Percentiles rank a stretch among this genome's conserved stretches.
Evolutionary conservation across 2,888 invertebrate species (phyloP).

Genomic region (Brachyptera putata): DNA sequence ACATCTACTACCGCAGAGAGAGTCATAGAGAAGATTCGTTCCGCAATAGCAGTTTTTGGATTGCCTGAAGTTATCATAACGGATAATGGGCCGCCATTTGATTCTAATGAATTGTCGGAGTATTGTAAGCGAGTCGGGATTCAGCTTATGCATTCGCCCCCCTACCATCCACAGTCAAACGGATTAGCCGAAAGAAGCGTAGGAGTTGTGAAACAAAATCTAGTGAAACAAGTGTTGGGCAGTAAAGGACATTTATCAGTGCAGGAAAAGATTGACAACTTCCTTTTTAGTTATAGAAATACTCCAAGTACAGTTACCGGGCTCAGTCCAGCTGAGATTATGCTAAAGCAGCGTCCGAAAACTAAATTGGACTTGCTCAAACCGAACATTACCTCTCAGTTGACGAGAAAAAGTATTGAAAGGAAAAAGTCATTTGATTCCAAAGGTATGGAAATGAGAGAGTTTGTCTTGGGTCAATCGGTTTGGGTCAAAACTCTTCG

Average conservation of each 20-base stretch:
- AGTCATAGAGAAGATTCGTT: slow-evolving; percentile 29
- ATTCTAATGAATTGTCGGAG: slow-evolving; percentile 35
- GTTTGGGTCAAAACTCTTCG: too few species aligned
- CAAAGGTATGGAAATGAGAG: too few species aligned
- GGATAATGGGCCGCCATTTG: slow-evolving; percentile 37
- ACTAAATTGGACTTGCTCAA: slow-evolving; percentile 14
- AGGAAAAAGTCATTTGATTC: too few species aligned
- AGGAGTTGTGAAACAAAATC: neutral
- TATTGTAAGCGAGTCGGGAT: slow-evolving; percentile 32
- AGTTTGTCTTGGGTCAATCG: too few species aligned
- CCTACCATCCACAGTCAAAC: slow-evolving; percentile 36
- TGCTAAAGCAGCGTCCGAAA: slow-evolving; percentile 27
- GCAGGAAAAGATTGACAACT: slow-evolving; percentile 1
- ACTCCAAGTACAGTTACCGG: slow-evolving; percentile 21
- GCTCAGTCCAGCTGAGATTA: slow-evolving; percentile 23
- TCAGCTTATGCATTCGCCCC: slow-evolving; percentile 31
- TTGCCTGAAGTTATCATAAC: slow-evolving; percentile 36
- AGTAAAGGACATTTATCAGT: neutral
- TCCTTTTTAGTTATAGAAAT: neutral
- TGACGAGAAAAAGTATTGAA: too few species aligned
- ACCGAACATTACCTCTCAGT: too few species aligned
- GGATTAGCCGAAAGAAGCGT: slow-evolving; percentile 21
- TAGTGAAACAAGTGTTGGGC: neutral
- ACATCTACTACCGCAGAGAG: slow-evolving; percentile 30
- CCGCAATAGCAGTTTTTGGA: slow-evolving; percentile 36